Evolutionary conservation across 2,888 invertebrate genomes (phyloP), one percentile per base, ranked within the genome.

Genomic region (Tetragonula carbonaria): DNA sequence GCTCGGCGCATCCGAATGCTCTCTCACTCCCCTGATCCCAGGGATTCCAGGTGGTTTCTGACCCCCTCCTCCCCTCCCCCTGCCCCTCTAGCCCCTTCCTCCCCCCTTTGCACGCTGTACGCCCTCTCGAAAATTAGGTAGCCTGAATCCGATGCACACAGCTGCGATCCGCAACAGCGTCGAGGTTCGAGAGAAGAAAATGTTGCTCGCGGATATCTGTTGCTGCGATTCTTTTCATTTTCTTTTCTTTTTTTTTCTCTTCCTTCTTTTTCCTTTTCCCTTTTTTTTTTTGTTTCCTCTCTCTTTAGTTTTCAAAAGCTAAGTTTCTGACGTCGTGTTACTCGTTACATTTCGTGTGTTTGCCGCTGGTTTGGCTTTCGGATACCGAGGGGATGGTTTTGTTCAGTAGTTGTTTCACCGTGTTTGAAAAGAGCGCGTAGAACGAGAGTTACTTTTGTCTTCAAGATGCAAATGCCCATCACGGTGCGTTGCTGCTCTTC

Each of bases 1-100:
- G 93, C 90, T 94, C 93, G 93, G 82, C 93, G 94, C 92, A 93
- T 93, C 88, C 93, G 92, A 94, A 94, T 94, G 88, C 86, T 71
- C 92, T 93, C 93, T 93, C 93, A 92, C 93, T 93, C 93, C 93
- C 92, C 91, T 92, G 88, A 89, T 90, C 85, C 83, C 82, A 73
- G 78, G 86, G 87, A 86, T 89, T 89, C 90, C 91, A 85, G 91
- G 88, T 91, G 89, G 89, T 88, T 86, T 87, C 84, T 83, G 77
- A 76, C 74, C 80, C 80, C 87, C 28, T 28, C 28, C 28, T 28
- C 28, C 83, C 55, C 33, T 33, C 33, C 38, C 38, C 38, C 38
- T 38, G 4, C 38, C 38, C 6, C 38, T 72, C 28, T 28, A 28
- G 28, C 28, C 28, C 76, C 86, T 74, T 75, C 71, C 67, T 81